Percentiles rank a stretch among this genome's conserved stretches.
These are phyloP conservation scores for Hipposideros larvatus DNA, from an alignment of 2,797 vertebrate species.

Conservation along the genomic window DNA sequence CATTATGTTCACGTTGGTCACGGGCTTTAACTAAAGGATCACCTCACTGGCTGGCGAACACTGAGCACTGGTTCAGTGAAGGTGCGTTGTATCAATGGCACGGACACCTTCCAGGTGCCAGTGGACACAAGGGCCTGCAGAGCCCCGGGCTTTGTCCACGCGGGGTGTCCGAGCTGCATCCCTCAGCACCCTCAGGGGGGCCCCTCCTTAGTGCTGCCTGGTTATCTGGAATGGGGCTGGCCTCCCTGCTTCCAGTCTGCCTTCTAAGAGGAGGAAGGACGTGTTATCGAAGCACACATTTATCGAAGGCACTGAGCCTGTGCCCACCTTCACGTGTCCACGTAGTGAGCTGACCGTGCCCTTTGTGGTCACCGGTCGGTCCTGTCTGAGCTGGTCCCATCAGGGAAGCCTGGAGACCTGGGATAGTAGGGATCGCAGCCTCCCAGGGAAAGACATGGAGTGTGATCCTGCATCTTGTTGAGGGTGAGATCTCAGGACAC, in stretches of 20 bases:
- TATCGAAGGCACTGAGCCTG: background rate
- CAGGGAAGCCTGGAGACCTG: background rate
- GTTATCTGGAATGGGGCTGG: too few relatives aligned
- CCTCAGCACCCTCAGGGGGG: background rate
- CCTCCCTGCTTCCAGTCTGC: background rate
- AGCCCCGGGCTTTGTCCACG: too few relatives aligned
- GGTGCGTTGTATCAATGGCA: accelerated
- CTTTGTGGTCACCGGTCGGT: background rate
- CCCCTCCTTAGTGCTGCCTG: background rate
- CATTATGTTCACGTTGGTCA: background rate
- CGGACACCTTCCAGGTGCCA: too few relatives aligned
- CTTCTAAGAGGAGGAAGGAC: background rate
- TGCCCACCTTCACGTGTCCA: background rate
- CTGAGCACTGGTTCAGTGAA: background rate
- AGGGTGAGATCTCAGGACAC: background rate
- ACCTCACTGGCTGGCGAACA: too few relatives aligned
- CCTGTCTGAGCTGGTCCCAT: background rate
- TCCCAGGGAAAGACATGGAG: too few relatives aligned
- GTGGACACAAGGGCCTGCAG: too few relatives aligned
- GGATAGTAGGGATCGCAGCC: background rate
- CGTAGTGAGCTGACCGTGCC: too few relatives aligned
- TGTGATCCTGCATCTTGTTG: background rate
- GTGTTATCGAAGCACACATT: background rate
- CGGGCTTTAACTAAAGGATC: background rate
- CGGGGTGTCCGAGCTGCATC: too few relatives aligned